Base-by-base conservation (phyloP, 2,797 vertebrate species). In the Oreonectes daqikongensis region DNA sequence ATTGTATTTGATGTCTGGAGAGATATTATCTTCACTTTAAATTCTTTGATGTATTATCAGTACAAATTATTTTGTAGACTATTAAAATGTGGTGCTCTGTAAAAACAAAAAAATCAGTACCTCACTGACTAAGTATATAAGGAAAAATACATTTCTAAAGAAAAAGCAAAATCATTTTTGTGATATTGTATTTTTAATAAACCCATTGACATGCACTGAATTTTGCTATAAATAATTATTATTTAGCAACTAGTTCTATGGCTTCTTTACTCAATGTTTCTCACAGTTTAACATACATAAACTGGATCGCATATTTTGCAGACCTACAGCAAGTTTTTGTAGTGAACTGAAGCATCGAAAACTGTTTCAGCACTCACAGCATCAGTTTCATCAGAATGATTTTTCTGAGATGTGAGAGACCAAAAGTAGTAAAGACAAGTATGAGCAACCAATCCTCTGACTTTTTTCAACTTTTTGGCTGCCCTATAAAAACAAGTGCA, bases 1-100 rank as follows among this genome's bases (percentile, higher is more conserved):
- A 80, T 86, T 82, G 77, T 67, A 74, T 80, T 17, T 12, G 3
- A 79, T 85, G 83, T 84, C 83, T 79, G 82, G 5, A 17, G 46
- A 60, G 32, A 70, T 81, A 65, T 61, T 18, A 46, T 44, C 22
- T 10, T 0, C 10, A 59, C 5, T 10, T 71, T 8, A 2, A 40
- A 40, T 59, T 8, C 0, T 46, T 46, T 59, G 14, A 9, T 30
- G 46, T 59, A 22, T 67, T 32, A 24, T 32, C 38, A 26, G 24
- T 28, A 18, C 28, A 75, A 75, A 30, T 66, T 15, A 14, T 42
- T 42, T 35, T 35, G 6, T 8, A 35, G 7, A 35, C 9, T 35
- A 35, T 35, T 9, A 35, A 35, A 35, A 35, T 35, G 35, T 35
- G 35, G 9, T n/a, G 18, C 5, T 20, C 18, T 10, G 8, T n/a